Percentiles rank a stretch among this genome's conserved stretches.
Evolutionary conservation across 2,113 vertebrate species (phyloP).

Genomic region (Agapornis roseicollis): DNA sequence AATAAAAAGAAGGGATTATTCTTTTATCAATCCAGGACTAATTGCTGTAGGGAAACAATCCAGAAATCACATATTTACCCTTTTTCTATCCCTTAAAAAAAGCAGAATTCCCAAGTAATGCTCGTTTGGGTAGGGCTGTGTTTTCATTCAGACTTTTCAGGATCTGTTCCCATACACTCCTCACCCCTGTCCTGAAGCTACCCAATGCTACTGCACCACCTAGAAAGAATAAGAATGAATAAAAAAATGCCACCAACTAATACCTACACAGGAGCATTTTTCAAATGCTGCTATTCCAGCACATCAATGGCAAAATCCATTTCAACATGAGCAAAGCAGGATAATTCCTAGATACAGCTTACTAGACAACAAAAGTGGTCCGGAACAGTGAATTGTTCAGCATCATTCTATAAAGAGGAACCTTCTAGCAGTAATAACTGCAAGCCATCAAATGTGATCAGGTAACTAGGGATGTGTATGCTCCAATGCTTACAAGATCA

Average conservation of each 20-base stretch:
- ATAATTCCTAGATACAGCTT: background rate
- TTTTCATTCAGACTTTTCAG: background rate
- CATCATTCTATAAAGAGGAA: background rate
- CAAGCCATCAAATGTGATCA: background rate
- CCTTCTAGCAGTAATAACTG: background rate
- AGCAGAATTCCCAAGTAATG: background rate
- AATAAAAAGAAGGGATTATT: background rate
- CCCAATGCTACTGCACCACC: background rate
- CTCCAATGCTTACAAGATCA: background rate
- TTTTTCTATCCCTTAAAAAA: background rate
- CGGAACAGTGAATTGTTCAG: background rate
- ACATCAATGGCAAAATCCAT: background rate
- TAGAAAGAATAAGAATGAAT: background rate
- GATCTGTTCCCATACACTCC: background rate
- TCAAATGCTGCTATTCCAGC: background rate
- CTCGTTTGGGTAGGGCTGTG: background rate
- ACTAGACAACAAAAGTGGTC: background rate
- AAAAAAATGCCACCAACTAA: background rate
- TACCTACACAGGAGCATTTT: background rate
- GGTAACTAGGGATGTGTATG: background rate
- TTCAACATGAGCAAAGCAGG: background rate
- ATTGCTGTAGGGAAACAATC: background rate
- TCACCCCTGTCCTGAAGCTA: background rate
- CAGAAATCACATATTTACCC: background rate
- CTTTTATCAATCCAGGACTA: background rate